These are phyloP conservation scores for Oncorhynchus clarkii DNA, from an alignment of 2,113 vertebrate species.

Conservation along the genomic window DNA sequence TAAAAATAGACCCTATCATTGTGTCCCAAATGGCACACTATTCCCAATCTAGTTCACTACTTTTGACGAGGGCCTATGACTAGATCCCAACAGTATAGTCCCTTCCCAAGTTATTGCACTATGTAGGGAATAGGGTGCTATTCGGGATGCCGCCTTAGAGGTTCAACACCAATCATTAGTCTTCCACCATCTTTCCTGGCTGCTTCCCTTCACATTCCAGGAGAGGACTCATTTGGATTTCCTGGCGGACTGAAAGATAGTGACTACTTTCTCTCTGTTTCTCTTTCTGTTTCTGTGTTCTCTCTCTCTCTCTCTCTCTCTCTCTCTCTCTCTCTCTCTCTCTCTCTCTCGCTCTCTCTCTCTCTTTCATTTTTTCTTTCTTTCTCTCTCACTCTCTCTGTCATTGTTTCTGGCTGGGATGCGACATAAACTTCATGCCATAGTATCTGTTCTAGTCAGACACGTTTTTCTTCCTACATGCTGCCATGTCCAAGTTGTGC, in stretches of 20 bases:
- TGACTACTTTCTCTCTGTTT: not conserved
- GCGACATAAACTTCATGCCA: not conserved
- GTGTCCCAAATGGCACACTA: no score
- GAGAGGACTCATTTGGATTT: slow-evolving; percentile 25
- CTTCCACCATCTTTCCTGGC: slow-evolving; percentile 44
- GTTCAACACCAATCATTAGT: slow-evolving; percentile 66
- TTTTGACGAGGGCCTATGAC: no score
- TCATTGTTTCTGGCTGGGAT: slow-evolving; percentile 4
- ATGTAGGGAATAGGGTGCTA: no score
- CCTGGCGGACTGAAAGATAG: not conserved
- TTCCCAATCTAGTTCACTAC: no score
- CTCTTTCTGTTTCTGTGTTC: not conserved
- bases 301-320: not conserved
- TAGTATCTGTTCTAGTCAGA: not conserved
- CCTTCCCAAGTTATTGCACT: no score
- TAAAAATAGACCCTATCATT: no score
- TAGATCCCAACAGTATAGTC: no score
- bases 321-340: not conserved
- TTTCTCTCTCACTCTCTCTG: not conserved
- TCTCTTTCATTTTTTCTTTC: slow-evolving; percentile 8
- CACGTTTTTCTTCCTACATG: not conserved
- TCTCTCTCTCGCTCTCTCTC: not conserved
- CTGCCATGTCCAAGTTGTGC: not conserved
- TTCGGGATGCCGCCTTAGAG: not conserved
- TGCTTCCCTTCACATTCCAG: slow-evolving; percentile 57